Evolutionary conservation across 1,140 invertebrate genomes (phyloP), one percentile per base, ranked within the genome.

Genomic region (Probaryconus sp.): DNA sequence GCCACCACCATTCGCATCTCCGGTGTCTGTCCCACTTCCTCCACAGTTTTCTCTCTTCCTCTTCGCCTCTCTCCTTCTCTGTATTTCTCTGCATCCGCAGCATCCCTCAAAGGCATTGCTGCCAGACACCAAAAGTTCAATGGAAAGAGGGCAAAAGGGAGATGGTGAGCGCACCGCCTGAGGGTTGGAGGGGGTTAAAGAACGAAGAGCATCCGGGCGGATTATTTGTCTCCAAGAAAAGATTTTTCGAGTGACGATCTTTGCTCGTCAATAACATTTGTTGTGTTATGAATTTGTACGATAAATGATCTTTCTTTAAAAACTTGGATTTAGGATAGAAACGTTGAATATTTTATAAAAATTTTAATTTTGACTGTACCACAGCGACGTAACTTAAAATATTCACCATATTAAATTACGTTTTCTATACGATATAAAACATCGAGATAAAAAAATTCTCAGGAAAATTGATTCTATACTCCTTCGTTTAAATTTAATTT

Each of bases 51-150:
- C 18, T 24, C 21, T 24, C 7, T 24, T 7, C n/a, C n/a, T 43
- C 17, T 43, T 18, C 7, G 26, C 37, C 42, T 42, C 31, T 21
- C 33, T 58, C 13, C 10, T 18, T 9, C 64, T 31, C 20, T 1
- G 30, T 5, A 30, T 48, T 18, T 9, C 64, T 31, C 20, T 1
- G 30, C 9, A 30, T 48, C 31, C 20, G 26, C 43, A 53, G 55
- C 51, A 69, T 69, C 65, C 55, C 63, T 63, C 16, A 9, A 55
- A 31, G 14, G 17, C 11, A 50, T 31, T 48, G 30, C 38, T 42
- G 13, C 77, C 58, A 82, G 82, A 81, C 81, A 82, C 84, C 83
- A 76, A 78, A 76, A 67, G 53, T 50, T 58, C 51, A 43, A 48
- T 48, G 50, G 40, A 10, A 43, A 28, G 48, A 69, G 51, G 17